Evolutionary conservation across 2,888 invertebrate species (phyloP), one percentile per base, ranked within the genome.

Genomic region (Cantharis rustica): DNA sequence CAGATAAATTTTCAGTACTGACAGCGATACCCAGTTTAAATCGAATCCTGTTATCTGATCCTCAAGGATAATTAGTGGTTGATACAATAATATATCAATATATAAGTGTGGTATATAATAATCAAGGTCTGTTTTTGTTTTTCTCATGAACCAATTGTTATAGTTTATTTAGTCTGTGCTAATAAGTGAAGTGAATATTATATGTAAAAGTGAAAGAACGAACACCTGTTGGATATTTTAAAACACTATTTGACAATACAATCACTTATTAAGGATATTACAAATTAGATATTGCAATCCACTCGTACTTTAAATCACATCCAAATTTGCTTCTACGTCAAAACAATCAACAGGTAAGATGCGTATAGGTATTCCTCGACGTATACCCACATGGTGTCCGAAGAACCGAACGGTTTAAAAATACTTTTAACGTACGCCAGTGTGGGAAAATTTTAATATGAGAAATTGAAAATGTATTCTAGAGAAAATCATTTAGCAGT

Each of bases 41-140:
- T 72, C 75, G 70, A 75, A 79, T 31, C 79, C 78, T 79, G 79
- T 76, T 80, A 80, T 72, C 27, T 73, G 61, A 80, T 78, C 76
- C 77, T 78, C 81, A 81, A 81, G 81, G 81, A 80, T 81, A 81
- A 79, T 80, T 75, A 76, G 81, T 79, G 81, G 81, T 81, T 75
- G 75, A 79, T 79, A 75, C 69, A 73, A 76, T 73, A 72, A 72
- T 73, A 71, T 69, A 72, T 76, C 61, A 69, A 64, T 69, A 63
- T 69, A 69, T 68, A 16, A 73, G 74, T 76, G 72, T 31, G 61
- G 62, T 71, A 61, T 47, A 47, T 71, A 73, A 78, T 71, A 75
- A 79, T 63, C 61, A 64, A 26, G 72, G 61, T 72, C 74, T 78
- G 69, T 71, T 74, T 61, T 69, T 68, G 69, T 64, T 47, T 31